Evolutionary conservation across 2,113 vertebrate species (phyloP), one percentile per base, ranked within the genome.

Genomic region (Ailurus styani): DNA sequence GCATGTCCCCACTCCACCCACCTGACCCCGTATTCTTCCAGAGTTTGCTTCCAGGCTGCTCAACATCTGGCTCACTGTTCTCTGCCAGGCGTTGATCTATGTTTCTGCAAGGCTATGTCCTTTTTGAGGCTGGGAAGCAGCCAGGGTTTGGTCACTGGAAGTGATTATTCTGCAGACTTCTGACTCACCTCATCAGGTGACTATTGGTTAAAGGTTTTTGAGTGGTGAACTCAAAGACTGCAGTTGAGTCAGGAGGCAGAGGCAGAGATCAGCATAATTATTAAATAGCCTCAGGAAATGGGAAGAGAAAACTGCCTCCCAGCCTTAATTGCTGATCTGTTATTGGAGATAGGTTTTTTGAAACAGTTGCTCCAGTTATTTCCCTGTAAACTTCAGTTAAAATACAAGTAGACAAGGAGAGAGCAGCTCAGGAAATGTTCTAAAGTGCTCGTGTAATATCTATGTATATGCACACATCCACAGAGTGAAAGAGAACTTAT

Each of bases 301-400:
- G 72, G 64, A 87, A 50, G 81, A 93, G 55, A 91, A 82, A 20
- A 21, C 60, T 42, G n/a, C 93, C 83, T 97, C 72, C 50, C 73
- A 77, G 62, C 68, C 29, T 84, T 87, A 90, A 20, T 25, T 87
- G 40, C 66, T 42, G 40, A 42, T 47, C 25, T 6, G 60, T 64
- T 91, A 23, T 29, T 87, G 42, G 31, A 90, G 81, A 42, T 21
- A 79, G 10, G 21, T 37, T 77, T 68, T 78, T 62, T 34, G 27
- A 90, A 93, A 86, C 7, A 81, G 9, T 94, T 92, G 50, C 37
- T 96, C 45, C 29, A 62, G 27, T n/a, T 88, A 21, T 93, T 93
- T 91, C 20, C 70, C 72, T 94, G 75, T 89, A 82, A 72, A 72
- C 50, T 79, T 93, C 68, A 50, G 85, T 95, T 97, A 86, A 96